Base-by-base conservation (phyloP, 2,888 invertebrate species). In the Reticulitermes lucifugus region DNA sequence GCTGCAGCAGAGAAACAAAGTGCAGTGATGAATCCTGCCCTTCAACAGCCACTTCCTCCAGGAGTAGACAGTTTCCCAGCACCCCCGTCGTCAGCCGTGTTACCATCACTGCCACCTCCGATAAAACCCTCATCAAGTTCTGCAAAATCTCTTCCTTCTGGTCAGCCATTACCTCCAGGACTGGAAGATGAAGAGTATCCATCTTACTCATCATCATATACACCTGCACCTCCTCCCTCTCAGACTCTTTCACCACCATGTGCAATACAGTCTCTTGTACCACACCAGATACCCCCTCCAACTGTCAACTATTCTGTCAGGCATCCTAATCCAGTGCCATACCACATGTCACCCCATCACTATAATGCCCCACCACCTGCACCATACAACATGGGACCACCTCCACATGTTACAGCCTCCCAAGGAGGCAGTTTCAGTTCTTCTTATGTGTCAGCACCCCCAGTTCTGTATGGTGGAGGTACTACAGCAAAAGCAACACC, bases 151-250 rank as follows among this genome's bases (percentile, higher is more conserved):
- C 86, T 88, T 21, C 87, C 88, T 0, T 84, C 88, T 0, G 89
- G 89, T 46, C 90, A 90, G 43, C 90, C 90, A 1, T 90, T 90
- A 86, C 90, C 90, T 0, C 90, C 90, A 0, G 90, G 89, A 21
- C 88, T 90, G 80, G 90, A 90, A 35, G 90, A 90, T 83, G 90
- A 90, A 83, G 90, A 90, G 4, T 87, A 89, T 29, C 89, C 90
- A 0, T 22, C 71, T 18, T 79, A 51, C 25, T 82, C 86, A 71
- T 81, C 80, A n/a, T 59, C 82, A 60, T 79, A 51, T 79, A 51
- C 55, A 21, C 81, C 81, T 3, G n/a, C n/a, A 25, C 70, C 65
- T 41, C n/a, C 82, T 35, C 41, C 46, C 12, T 21, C 22, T 22
- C 14, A 10, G 1, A 35, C 70, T 14, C 9, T 7, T 73, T 2